A percentile compares a stretch with the other conserved stretches of the same genome.
These are phyloP conservation scores for Ptychoptera contaminata DNA, from an alignment of 2,888 invertebrate genomes.

Conservation along the genomic window DNA sequence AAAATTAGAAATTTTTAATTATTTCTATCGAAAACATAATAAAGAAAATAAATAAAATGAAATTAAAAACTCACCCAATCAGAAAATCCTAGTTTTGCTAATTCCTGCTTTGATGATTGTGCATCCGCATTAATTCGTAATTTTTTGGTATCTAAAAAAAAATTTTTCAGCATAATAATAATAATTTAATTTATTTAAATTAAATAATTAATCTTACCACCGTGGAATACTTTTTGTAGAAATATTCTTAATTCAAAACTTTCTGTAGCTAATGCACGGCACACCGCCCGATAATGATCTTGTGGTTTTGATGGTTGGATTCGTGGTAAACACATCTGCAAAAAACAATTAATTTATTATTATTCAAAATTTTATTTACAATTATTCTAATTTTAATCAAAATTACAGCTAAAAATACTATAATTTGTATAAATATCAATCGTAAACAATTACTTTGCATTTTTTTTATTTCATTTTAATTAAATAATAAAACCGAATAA, in stretches of 20 bases:
- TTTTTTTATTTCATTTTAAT: too few species aligned
- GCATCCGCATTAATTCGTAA: constrained; percentile 45
- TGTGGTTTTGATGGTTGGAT: constrained; percentile 32
- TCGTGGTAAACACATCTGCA: constrained; percentile 37
- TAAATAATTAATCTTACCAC: constrained; percentile 25
- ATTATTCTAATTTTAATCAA: too few species aligned
- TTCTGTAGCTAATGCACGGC: constrained; percentile 82
- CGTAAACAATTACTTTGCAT: too few species aligned
- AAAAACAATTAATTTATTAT: constrained; percentile 8
- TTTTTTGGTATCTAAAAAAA: constrained; percentile 40
- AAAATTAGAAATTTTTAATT: too few species aligned
- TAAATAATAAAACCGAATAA: too few species aligned
- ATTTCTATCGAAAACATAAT: background rate
- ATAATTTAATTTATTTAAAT: background rate
- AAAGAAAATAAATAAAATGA: background rate
- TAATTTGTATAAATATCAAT: too few species aligned
- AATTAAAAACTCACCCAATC: constrained; percentile 61
- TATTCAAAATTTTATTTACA: too few species aligned
- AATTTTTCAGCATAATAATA: background rate
- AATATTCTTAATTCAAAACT: constrained; percentile 80
- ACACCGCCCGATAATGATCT: constrained; percentile 70
- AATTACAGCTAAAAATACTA: too few species aligned
- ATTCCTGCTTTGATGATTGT: constrained; percentile 44
- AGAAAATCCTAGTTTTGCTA: constrained; percentile 70
- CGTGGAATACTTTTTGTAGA: constrained; percentile 59